Conservation (phyloP, 2,888 invertebrate species). For the Amiota minor region DNA sequence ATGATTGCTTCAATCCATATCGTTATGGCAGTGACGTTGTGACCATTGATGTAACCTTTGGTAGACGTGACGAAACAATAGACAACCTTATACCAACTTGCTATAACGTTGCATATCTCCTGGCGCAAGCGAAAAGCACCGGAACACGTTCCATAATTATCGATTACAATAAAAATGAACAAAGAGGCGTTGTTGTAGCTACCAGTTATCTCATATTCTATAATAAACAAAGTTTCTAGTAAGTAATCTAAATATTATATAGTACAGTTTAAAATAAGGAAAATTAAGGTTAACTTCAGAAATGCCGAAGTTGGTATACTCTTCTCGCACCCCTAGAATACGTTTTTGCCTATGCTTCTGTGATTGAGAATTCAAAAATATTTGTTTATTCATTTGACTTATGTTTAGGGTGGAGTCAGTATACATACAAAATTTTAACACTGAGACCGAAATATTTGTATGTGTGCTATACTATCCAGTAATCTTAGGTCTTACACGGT, state of each 20-base stretch:
- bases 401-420: too few relatives aligned
- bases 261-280: too few relatives aligned
- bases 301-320: too few relatives aligned
- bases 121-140: constrained; percentile 57
- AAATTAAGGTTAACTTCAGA: too few relatives aligned
- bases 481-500: constrained; percentile 15
- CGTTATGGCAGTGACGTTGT: constrained; percentile 50
- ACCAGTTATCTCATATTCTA: constrained; percentile 68
- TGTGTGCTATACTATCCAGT: background rate
- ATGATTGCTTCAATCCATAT: too few relatives aligned
- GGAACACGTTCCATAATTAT: constrained; percentile 60
- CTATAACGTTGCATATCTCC: constrained; percentile 64
- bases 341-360: too few relatives aligned
- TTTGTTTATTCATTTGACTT: too few relatives aligned
- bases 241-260: constrained; percentile 39
- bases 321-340: too few relatives aligned
- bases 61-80: constrained; percentile 58
- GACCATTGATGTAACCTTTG: constrained; percentile 63
- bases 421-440: background rate
- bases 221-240: constrained; percentile 64
- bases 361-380: too few relatives aligned
- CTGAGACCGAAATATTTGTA: background rate
- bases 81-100: constrained; percentile 67
- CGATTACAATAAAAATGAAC: constrained; percentile 62
- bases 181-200: constrained; percentile 64